Conservation (phyloP, 92 coral and sea anemone genomes). For the Diadumene lineata region DNA sequence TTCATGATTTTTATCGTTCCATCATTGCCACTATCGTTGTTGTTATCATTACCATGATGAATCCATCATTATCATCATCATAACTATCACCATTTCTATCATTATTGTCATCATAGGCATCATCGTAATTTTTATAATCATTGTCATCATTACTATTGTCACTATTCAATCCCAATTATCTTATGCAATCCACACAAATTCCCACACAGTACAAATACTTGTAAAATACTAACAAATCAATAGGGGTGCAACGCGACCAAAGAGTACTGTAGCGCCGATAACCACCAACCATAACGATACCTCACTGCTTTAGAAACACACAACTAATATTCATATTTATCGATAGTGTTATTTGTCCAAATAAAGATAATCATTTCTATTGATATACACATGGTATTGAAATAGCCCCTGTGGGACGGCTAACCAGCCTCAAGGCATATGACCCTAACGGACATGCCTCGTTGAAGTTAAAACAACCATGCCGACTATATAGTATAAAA, state of each 20-base stretch:
- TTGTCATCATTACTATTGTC: neutral
- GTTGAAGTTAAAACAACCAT: neutral
- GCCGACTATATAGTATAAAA: neutral
- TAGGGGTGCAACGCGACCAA: neutral
- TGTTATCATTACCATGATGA: neutral
- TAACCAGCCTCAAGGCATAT: neutral
- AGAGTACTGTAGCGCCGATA: neutral
- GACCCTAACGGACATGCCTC: constrained; percentile 1
- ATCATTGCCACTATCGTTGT: neutral
- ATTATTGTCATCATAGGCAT: neutral
- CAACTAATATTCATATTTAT: neutral
- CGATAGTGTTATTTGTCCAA: constrained; percentile 1
- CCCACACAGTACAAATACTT: no score
- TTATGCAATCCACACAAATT: no score
- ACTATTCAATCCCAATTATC: neutral
- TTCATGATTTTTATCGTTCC: neutral
- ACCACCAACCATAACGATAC: neutral
- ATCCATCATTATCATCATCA: neutral
- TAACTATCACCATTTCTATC: neutral
- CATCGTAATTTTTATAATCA: neutral
- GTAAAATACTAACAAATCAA: no score
- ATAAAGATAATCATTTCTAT: constrained; percentile 27
- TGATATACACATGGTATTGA: constrained; percentile 20
- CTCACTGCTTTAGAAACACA: neutral
- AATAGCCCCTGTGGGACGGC: constrained; percentile 20